Conservation (phyloP, 2,888 invertebrate genomes). For the Bugula neritina region DNA sequence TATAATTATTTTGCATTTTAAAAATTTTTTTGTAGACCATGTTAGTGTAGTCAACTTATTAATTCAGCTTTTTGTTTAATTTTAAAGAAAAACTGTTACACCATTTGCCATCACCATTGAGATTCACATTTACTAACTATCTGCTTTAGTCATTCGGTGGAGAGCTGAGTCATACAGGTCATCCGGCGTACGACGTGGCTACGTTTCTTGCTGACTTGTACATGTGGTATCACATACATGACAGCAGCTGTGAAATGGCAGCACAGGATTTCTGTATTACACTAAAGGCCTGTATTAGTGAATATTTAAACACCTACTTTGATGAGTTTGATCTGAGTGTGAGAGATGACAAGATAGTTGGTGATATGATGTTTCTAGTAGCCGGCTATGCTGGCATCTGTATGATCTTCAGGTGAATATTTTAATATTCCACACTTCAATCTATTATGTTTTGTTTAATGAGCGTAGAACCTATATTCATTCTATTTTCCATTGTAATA, state of each 20-base stretch:
- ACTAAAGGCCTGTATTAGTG: not conserved
- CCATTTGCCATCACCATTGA: no score
- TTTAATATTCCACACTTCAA: no score
- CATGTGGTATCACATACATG: conserved; percentile 8
- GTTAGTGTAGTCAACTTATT: no score
- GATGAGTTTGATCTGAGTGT: not conserved
- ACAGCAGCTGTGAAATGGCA: not conserved
- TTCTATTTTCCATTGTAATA: no score
- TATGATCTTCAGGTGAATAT: conserved; percentile 11
- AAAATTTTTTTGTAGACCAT: no score
- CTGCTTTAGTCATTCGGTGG: conserved; percentile 2
- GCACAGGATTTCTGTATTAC: not conserved
- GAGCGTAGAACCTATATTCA: no score
- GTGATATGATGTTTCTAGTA: not conserved
- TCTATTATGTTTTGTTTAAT: no score
- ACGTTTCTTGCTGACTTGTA: not conserved
- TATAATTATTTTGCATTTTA: no score
- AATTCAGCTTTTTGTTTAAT: no score
- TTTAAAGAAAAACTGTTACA: no score
- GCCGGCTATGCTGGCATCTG: not conserved
- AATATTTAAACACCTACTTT: conserved; percentile 3
- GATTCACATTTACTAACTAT: no score
- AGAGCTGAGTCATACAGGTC: conserved; percentile 21
- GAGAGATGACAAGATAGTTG: not conserved
- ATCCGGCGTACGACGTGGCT: not conserved